phyloP scores from a whole-genome alignment of 2,797 vertebrate species.

The Clamator glandarius region DNA sequence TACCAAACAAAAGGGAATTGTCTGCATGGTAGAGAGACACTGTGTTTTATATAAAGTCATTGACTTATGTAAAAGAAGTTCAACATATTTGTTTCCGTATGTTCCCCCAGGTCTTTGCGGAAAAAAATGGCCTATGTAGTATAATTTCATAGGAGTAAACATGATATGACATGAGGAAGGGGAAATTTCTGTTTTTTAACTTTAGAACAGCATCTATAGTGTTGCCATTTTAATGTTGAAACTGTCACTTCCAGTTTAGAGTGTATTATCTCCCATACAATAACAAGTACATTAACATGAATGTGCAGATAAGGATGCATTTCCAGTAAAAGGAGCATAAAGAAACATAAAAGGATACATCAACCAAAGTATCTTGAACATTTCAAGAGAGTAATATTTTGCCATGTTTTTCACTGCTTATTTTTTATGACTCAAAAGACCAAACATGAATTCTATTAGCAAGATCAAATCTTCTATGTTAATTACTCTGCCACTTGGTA shows the following conservation, averaged over 20 bases:
- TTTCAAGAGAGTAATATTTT: conserved; percentile 4
- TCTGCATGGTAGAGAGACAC: not conserved
- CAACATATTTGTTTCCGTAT: not conserved
- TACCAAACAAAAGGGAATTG: not conserved
- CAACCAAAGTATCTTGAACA: not conserved
- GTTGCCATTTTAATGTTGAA: conserved; percentile 12
- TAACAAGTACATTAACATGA: not conserved
- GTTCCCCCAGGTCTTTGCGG: not conserved
- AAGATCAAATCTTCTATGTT: conserved; percentile 56
- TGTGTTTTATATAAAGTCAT: not conserved
- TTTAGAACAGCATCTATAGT: not conserved
- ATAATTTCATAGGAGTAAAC: not conserved
- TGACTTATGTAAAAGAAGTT: not conserved
- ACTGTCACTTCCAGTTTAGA: not conserved
- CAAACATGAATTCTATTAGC: conserved; percentile 53
- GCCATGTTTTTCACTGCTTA: not conserved
- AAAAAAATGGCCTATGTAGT: not conserved
- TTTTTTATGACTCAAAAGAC: conserved; percentile 50
- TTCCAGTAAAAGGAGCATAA: conserved; percentile 38
- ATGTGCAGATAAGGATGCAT: not conserved
- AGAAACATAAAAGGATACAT: conserved; percentile 5
- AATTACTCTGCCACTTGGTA: conserved; percentile 55
- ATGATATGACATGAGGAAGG: not conserved
- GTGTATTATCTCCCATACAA: not conserved
- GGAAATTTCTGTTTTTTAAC: not conserved